phyloP scores from a whole-genome alignment of 37 sponge, comb jelly and placozoan genomes.

The Haliclona indistincta region DNA sequence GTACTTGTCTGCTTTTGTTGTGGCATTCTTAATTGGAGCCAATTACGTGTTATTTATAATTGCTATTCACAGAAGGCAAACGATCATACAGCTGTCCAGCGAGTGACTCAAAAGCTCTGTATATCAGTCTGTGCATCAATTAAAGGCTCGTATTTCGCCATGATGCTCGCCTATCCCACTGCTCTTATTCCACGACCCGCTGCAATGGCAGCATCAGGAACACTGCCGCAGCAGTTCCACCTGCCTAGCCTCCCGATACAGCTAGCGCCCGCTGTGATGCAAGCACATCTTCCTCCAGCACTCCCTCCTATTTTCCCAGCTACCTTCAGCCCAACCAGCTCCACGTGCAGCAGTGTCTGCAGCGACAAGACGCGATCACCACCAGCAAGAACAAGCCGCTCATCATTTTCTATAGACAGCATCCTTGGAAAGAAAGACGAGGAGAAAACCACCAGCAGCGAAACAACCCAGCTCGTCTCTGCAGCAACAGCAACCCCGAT shows the following conservation, averaged over 20 bases:
- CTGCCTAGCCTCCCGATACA: not conserved
- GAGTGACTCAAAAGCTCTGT: too few species aligned
- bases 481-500: slow-evolving; percentile 7
- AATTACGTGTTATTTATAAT: too few species aligned
- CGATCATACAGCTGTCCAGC: too few species aligned
- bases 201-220: not conserved
- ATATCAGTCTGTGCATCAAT: too few species aligned
- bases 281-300: not conserved
- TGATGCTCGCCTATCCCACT: slow-evolving; percentile 63
- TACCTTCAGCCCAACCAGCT: not conserved
- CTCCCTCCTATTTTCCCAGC: not conserved
- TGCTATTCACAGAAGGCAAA: too few species aligned
- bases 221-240: slow-evolving; percentile 5
- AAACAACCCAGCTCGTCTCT: not conserved
- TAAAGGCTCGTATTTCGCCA: too few species aligned
- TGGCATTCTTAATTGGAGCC: too few species aligned
- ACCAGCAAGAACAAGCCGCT: not conserved
- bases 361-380: not conserved
- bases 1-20: too few species aligned
- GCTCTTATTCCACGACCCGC: slow-evolving; percentile 47
- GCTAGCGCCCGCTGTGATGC: not conserved
- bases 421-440: slow-evolving; percentile 38
- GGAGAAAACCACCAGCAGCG: not conserved
- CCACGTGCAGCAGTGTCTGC: not conserved
- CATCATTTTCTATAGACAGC: slow-evolving; percentile 63